These are phyloP conservation scores for Morus bassanus DNA, from an alignment of 2,797 vertebrate species.

Conservation along the genomic window DNA sequence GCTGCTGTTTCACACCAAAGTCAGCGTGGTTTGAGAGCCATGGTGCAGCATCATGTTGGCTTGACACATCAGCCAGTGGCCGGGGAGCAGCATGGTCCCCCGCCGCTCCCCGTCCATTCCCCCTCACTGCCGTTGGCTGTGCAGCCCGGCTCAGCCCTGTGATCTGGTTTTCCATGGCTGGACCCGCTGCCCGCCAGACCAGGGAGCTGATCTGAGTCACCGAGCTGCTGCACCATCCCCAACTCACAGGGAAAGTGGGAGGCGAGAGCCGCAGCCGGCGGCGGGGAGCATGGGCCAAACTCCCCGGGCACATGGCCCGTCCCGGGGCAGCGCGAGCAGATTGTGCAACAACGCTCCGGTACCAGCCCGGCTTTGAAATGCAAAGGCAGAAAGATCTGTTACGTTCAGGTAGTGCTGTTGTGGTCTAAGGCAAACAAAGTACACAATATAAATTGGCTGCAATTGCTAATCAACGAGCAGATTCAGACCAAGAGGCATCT, in stretches of 20 bases:
- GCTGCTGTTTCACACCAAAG: neutral
- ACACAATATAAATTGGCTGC: neutral
- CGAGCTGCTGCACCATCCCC: neutral
- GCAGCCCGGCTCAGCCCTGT: accelerated
- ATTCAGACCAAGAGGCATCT: constrained; percentile 60
- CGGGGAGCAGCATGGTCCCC: neutral
- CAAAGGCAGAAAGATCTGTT: neutral
- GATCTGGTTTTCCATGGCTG: accelerated
- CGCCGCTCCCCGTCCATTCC: accelerated
- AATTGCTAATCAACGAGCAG: neutral
- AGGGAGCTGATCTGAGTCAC: neutral
- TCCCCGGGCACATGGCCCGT: neutral
- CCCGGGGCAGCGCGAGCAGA: accelerated
- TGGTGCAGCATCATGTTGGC: accelerated
- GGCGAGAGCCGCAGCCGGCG: neutral
- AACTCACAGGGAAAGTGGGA: accelerated
- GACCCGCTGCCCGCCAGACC: accelerated
- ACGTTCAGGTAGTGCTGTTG: neutral
- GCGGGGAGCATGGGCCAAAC: neutral
- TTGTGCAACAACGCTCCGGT: neutral
- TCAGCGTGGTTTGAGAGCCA: accelerated
- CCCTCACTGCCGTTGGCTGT: accelerated
- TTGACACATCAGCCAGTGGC: accelerated
- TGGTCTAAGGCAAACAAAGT: neutral
- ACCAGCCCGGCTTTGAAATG: constrained; percentile 50